Evolutionary conservation across 1,140 invertebrate species (phyloP).

Genomic region (Tenebrio molitor): DNA sequence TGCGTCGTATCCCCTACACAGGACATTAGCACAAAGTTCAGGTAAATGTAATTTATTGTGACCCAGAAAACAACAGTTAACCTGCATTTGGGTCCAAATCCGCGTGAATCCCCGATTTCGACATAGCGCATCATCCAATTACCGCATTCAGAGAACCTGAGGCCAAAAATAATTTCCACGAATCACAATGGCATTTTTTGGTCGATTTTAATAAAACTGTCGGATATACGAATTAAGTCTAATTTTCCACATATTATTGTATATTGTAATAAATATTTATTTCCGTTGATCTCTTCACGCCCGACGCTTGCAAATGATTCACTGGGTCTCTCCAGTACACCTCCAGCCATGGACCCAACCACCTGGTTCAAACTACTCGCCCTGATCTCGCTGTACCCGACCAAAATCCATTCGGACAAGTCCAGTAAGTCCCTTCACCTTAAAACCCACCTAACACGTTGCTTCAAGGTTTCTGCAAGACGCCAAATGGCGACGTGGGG

Average conservation of each 20-base stretch:
- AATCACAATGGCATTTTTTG: not conserved
- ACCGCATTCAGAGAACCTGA: no score
- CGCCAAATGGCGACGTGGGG: not conserved
- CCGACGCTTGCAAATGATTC: not conserved
- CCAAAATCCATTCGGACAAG: no score
- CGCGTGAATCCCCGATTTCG: no score
- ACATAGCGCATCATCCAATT: no score
- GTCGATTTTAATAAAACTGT: not conserved
- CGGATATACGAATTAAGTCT: constrained; percentile 16
- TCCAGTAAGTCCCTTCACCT: no score
- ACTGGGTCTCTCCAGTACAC: not conserved
- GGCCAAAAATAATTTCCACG: not conserved
- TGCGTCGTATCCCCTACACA: no score
- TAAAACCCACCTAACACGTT: no score
- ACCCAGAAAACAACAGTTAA: no score
- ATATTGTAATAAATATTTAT: constrained; percentile 11
- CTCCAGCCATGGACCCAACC: not conserved
- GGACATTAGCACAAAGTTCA: no score
- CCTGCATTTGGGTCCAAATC: no score
- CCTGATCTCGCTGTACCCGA: not conserved
- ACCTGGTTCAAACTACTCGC: not conserved
- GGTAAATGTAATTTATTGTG: no score
- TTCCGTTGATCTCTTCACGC: constrained; percentile 9
- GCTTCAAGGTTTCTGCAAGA: constrained; percentile 11
- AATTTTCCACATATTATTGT: constrained; percentile 8